Evolutionary conservation across 1,140 invertebrate species (phyloP).

Genomic region (Drosophila lacertosa): DNA sequence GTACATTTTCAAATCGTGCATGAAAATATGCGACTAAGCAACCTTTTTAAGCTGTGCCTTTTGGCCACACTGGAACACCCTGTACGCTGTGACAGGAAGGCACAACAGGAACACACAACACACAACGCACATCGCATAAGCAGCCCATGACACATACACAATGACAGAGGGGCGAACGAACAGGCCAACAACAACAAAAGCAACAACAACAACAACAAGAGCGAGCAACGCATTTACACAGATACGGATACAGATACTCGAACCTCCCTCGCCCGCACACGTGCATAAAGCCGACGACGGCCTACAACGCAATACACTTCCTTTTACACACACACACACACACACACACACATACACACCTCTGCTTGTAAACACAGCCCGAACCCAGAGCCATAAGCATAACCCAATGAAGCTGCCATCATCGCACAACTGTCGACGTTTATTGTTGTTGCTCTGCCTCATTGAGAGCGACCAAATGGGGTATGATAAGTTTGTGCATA

Average conservation of each 20-base stretch:
- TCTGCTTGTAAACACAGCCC: not conserved
- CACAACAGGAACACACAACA: slow-evolving; percentile 54
- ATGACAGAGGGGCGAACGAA: slow-evolving; percentile 19
- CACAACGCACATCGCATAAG: slow-evolving; percentile 52
- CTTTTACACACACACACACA: slow-evolving; percentile 62
- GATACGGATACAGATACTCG: slow-evolving; percentile 76
- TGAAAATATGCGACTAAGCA: not conserved
- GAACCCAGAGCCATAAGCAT: slow-evolving; percentile 48
- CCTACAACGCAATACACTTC: slow-evolving; percentile 78
- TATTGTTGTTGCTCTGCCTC: slow-evolving; percentile 26
- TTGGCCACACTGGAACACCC: slow-evolving; percentile 33
- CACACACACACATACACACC: slow-evolving; percentile 22
- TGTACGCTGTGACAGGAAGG: slow-evolving; percentile 69
- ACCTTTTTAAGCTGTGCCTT: not conserved
- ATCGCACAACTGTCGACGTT: slow-evolving; percentile 60
- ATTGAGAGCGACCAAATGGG: no score
- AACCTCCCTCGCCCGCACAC: slow-evolving; percentile 60
- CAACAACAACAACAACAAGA: slow-evolving; percentile 47
- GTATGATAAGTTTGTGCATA: no score
- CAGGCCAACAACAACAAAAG: slow-evolving; percentile 32
- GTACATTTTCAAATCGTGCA: not conserved
- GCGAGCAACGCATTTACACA: slow-evolving; percentile 73
- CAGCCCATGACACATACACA: slow-evolving; percentile 59
- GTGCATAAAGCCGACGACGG: slow-evolving; percentile 52
- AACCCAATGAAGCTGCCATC: slow-evolving; percentile 73